A percentile compares a stretch with the other conserved stretches of the same genome.
These are phyloP conservation scores for Mionectes olivaceus DNA, from an alignment of 2,797 vertebrate genomes.

Conservation along the genomic window DNA sequence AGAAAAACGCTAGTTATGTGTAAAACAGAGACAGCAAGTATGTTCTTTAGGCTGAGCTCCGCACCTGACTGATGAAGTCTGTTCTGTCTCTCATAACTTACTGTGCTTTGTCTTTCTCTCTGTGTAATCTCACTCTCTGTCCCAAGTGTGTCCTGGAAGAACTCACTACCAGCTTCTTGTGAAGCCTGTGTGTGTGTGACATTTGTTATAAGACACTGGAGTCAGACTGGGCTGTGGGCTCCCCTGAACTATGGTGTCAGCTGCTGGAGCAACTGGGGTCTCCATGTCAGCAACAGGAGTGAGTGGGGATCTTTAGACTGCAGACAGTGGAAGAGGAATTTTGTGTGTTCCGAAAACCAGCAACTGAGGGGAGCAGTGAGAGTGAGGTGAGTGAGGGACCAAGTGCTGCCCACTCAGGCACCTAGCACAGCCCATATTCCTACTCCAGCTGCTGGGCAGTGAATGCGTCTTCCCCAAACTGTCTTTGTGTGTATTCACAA, in stretches of 20 bases:
- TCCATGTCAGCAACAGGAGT: background rate
- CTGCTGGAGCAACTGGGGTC: accelerated
- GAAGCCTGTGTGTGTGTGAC: background rate
- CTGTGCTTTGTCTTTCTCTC: background rate
- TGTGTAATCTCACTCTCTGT: background rate
- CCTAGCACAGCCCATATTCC: accelerated
- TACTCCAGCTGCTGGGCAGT: accelerated
- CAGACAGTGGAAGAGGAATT: background rate
- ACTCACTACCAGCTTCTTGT: background rate
- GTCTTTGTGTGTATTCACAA: background rate
- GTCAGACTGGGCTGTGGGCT: background rate
- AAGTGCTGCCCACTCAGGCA: background rate
- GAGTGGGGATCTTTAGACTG: accelerated
- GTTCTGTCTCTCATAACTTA: background rate
- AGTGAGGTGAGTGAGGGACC: background rate
- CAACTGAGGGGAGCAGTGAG: too few relatives aligned
- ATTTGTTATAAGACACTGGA: background rate
- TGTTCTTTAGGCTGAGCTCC: background rate
- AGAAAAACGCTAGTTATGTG: accelerated
- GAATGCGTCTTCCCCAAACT: background rate
- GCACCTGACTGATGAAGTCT: accelerated
- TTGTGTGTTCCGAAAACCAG: accelerated
- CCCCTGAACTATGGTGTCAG: background rate
- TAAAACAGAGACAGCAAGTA: background rate
- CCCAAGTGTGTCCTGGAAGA: background rate